Evolutionary conservation across 2,888 invertebrate species (phyloP).

Genomic region (Drosophila barbarae): DNA sequence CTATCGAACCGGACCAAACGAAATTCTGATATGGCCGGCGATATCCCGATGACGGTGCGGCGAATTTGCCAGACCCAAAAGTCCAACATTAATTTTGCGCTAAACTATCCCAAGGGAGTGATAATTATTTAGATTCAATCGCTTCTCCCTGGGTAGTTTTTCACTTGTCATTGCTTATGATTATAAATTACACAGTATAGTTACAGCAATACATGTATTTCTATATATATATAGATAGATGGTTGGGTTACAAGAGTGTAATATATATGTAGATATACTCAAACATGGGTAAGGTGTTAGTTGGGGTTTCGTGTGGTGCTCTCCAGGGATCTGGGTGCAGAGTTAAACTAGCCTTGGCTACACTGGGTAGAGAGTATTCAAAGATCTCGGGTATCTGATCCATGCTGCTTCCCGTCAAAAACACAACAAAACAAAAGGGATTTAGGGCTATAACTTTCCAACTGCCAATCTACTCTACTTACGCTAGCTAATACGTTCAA

Average conservation of each 20-base stretch:
- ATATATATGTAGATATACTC: slow-evolving; percentile 18
- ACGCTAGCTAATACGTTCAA: slow-evolving; percentile 42
- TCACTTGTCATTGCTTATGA: slow-evolving; percentile 76
- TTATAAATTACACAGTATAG: slow-evolving; percentile 36
- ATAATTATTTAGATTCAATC: slow-evolving; percentile 9
- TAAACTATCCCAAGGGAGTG: slow-evolving; percentile 54
- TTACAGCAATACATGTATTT: slow-evolving; percentile 48
- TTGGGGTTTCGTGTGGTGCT: slow-evolving; percentile 30
- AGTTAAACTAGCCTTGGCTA: slow-evolving; percentile 53
- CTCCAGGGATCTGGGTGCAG: slow-evolving; percentile 27
- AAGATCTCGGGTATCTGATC: slow-evolving; percentile 27
- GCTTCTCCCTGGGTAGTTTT: slow-evolving; percentile 52
- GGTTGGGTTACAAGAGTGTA: slow-evolving; percentile 42
- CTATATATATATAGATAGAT: slow-evolving; percentile 36
- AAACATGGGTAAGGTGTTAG: slow-evolving; percentile 38
- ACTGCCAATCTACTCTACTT: slow-evolving; percentile 49
- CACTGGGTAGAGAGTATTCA: slow-evolving; percentile 44
- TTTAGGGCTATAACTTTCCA: slow-evolving; percentile 12
- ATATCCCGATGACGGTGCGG: slow-evolving; percentile 59
- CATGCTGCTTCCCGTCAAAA: slow-evolving; percentile 30
- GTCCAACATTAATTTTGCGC: slow-evolving; percentile 80
- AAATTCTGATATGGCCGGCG: slow-evolving; percentile 24
- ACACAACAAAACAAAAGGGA: slow-evolving; percentile 16
- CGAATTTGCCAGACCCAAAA: slow-evolving; percentile 71
- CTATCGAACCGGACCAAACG: slow-evolving; percentile 26